phyloP scores from a whole-genome alignment of 2,888 invertebrate genomes.

The Sesia apiformis region DNA sequence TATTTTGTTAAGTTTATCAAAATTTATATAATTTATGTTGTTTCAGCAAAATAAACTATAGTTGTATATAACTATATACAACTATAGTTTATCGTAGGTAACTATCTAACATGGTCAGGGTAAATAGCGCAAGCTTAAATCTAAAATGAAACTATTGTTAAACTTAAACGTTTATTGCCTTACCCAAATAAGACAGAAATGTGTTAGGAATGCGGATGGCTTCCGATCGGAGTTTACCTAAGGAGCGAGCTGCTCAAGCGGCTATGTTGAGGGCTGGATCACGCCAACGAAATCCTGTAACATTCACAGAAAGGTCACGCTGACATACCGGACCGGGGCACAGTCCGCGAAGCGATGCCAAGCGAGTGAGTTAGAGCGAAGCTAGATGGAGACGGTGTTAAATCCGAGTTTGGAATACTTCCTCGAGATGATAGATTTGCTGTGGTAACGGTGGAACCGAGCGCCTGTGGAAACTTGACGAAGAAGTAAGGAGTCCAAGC shows the following conservation, averaged over 20 bases:
- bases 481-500: conserved; percentile 72
- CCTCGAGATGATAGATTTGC: conserved; percentile 82
- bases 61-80: neutral
- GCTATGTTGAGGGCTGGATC: conserved; percentile 26
- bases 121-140: conserved; percentile 35
- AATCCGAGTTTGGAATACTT: conserved; percentile 78
- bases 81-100: neutral
- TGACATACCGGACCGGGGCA: conserved; percentile 24
- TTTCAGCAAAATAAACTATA: neutral
- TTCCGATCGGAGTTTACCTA: conserved; percentile 34
- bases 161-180: conserved; percentile 64
- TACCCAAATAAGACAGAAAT: conserved; percentile 46
- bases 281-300: conserved; percentile 69
- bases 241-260: conserved; percentile 18
- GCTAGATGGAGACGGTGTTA: conserved; percentile 67
- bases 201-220: conserved; percentile 62
- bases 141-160: conserved; percentile 31
- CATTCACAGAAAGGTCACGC: conserved; percentile 64
- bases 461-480: conserved; percentile 79
- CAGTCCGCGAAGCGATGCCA: conserved; percentile 56
- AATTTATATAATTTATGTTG: neutral
- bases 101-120: neutral
- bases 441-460: conserved; percentile 82
- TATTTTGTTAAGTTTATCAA: neutral
- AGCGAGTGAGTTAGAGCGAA: conserved; percentile 64